Evolutionary conservation across 2,888 invertebrate species (phyloP).

Genomic region (Frankliniella intonsa): DNA sequence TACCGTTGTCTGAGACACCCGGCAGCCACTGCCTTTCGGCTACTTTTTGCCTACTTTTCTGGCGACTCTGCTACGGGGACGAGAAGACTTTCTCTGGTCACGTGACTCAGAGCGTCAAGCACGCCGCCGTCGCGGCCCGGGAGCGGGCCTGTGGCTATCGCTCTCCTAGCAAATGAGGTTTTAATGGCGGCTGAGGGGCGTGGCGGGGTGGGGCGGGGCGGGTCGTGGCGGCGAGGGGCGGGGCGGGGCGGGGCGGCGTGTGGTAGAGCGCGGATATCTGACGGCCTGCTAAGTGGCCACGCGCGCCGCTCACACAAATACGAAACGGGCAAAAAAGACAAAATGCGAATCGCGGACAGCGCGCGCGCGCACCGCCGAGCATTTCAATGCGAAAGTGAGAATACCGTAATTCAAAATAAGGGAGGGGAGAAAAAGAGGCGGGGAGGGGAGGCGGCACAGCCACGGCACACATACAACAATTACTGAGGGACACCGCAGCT

Average conservation of each 20-base stretch:
- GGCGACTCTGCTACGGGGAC: too few species aligned
- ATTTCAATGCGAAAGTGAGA: not conserved
- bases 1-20: too few species aligned
- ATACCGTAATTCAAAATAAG: too few species aligned
- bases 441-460: not conserved
- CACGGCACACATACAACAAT: too few species aligned
- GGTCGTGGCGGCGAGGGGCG: not conserved
- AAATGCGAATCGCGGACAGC: too few species aligned
- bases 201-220: not conserved
- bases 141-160: not conserved
- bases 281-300: not conserved
- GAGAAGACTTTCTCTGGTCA: not conserved
- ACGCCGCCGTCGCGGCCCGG: not conserved
- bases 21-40: too few species aligned
- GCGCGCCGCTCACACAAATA: not conserved
- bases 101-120: not conserved
- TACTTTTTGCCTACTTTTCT: too few species aligned
- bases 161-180: constrained; percentile 6
- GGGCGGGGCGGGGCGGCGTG: not conserved
- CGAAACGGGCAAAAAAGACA: not conserved
- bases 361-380: not conserved
- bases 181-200: not conserved
- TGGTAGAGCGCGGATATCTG: not conserved
- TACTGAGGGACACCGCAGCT: not conserved
- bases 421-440: not conserved